A percentile compares a stretch with the other conserved stretches of the same genome.
These are phyloP conservation scores for Eilema caniola DNA, from an alignment of 2,888 invertebrate species.

Conservation along the genomic window DNA sequence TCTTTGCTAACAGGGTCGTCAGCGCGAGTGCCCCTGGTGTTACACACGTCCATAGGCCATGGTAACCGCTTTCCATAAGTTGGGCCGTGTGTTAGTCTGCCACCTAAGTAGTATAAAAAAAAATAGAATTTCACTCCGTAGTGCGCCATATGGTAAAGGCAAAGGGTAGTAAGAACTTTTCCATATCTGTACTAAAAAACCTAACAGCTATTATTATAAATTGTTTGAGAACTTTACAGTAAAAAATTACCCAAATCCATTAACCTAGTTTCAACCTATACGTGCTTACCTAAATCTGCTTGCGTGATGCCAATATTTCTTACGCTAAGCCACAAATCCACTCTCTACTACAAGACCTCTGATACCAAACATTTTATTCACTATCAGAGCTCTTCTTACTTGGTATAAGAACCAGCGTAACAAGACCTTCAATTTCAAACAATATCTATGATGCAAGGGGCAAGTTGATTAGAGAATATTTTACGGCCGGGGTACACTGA, in stretches of 20 bases:
- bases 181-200: no score
- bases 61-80: no score
- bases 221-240: neutral
- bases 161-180: no score
- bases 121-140: no score
- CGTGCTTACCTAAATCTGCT: conserved; percentile 2
- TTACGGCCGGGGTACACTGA: conserved; percentile 47
- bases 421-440: neutral
- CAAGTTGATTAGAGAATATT: conserved; percentile 38
- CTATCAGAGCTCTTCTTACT: conserved; percentile 2
- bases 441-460: neutral
- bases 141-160: no score
- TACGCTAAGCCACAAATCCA: conserved; percentile 16
- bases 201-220: no score
- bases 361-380: neutral
- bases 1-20: no score
- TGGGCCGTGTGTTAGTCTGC: no score
- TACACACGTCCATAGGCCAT: no score
- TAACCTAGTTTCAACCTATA: conserved; percentile 3
- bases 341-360: conserved; percentile 13
- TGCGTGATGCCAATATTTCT: conserved; percentile 23
- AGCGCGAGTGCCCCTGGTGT: no score
- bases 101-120: no score
- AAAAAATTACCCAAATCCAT: neutral
- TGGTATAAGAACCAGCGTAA: conserved; percentile 1